Evolutionary conservation across 2,888 invertebrate genomes (phyloP).

Genomic region (Hirtodrosophila confusa): DNA sequence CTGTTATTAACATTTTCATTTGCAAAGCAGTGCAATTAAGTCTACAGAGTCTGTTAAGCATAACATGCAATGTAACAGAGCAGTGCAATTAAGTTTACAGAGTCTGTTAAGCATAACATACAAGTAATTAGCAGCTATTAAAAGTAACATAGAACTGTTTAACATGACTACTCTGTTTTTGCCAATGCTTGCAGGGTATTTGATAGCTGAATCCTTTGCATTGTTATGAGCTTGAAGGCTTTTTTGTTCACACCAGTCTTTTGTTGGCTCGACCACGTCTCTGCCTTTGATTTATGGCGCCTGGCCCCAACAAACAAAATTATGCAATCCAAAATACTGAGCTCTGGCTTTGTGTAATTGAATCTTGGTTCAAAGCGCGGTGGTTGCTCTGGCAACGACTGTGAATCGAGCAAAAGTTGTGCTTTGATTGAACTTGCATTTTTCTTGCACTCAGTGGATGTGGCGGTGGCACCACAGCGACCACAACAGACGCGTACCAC

Average conservation of each 20-base stretch:
- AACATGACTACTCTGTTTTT: too few species aligned
- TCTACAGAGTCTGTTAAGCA: too few species aligned
- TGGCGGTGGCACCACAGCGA: slow-evolving; percentile 4
- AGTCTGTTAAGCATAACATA: too few species aligned
- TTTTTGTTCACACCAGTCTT: slow-evolving; percentile 26
- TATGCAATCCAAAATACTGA: slow-evolving; percentile 48
- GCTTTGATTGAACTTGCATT: slow-evolving; percentile 37
- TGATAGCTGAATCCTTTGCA: neutral
- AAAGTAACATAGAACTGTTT: too few species aligned
- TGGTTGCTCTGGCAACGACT: slow-evolving; percentile 34
- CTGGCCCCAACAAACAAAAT: slow-evolving; percentile 16
- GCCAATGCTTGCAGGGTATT: slow-evolving; percentile 30
- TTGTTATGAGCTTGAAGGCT: neutral
- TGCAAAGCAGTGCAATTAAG: too few species aligned
- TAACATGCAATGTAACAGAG: too few species aligned
- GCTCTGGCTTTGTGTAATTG: slow-evolving; percentile 59
- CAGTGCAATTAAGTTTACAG: too few species aligned
- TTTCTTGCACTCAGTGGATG: too few species aligned
- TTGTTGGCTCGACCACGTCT: slow-evolving; percentile 28
- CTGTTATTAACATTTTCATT: too few species aligned
- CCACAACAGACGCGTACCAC: slow-evolving; percentile 20
- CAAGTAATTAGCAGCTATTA: too few species aligned
- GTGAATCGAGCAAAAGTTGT: slow-evolving; percentile 12
- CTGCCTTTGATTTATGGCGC: slow-evolving; percentile 50
- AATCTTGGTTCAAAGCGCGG: slow-evolving; percentile 58